A percentile compares a stretch with the other conserved stretches of the same genome.
Conservation (phyloP, 2,888 invertebrate species). For the Drosophila anceps region DNA sequence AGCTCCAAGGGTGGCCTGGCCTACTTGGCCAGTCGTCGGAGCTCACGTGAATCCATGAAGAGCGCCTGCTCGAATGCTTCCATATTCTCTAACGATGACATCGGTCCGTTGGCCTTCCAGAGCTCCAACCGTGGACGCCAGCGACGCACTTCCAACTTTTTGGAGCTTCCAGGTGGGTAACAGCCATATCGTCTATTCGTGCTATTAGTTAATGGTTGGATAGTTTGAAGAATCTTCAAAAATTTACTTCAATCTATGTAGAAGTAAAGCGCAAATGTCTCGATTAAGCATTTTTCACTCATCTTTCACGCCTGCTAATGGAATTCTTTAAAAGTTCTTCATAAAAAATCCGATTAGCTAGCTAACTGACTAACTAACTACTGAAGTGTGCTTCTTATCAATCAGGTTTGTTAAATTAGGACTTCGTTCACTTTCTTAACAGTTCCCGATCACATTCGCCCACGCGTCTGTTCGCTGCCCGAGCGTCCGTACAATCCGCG, state of each 20-base stretch:
- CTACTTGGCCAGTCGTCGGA: slow-evolving; percentile 93
- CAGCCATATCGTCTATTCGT: too few species aligned
- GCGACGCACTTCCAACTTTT: slow-evolving; percentile 93
- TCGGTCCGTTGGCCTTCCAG: slow-evolving; percentile 92
- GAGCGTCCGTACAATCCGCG: slow-evolving; percentile 95
- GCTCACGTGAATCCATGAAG: slow-evolving; percentile 90
- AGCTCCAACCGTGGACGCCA: slow-evolving; percentile 92
- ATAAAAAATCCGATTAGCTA: too few species aligned
- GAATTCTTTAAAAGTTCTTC: too few species aligned
- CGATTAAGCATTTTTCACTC: too few species aligned
- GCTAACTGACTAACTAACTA: too few species aligned
- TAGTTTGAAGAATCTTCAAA: too few species aligned
- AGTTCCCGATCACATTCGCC: slow-evolving; percentile 94
- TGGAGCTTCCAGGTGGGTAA: slow-evolving; percentile 92
- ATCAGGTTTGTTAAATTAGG: background rate
- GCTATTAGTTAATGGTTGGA: too few species aligned
- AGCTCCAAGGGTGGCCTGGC: slow-evolving; percentile 89
- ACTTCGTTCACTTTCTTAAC: slow-evolving; percentile 36
- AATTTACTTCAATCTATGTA: too few species aligned
- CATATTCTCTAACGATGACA: slow-evolving; percentile 90
- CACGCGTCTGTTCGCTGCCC: slow-evolving; percentile 93
- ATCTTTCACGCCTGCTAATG: too few species aligned
- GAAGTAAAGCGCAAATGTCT: too few species aligned
- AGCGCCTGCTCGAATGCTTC: slow-evolving; percentile 90
- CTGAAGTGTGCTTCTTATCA: background rate